These are phyloP conservation scores for Drosophila jambulina DNA, from an alignment of 1,140 invertebrate species.

Conservation along the genomic window DNA sequence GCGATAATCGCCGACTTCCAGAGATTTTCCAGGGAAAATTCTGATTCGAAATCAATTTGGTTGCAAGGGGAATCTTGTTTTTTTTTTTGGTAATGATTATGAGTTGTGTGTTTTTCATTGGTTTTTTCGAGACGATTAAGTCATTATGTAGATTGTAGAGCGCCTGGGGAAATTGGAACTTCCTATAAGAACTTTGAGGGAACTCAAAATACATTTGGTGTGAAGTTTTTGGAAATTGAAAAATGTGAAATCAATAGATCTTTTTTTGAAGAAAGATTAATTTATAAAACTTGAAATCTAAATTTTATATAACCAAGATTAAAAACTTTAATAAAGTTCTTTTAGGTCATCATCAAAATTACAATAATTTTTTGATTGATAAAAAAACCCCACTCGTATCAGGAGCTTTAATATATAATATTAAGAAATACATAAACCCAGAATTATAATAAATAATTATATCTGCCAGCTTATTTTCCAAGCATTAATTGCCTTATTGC, in stretches of 20 bases:
- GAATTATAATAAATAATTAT: neutral
- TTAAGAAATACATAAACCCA: neutral
- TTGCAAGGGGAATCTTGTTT: constrained; percentile 1
- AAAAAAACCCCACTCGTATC: too few species aligned
- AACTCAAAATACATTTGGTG: neutral
- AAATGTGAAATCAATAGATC: neutral
- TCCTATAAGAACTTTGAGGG: constrained; percentile 13
- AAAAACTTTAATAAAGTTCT: neutral
- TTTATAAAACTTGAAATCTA: neutral
- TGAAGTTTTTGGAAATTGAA: neutral
- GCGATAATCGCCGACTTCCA: constrained; percentile 2
- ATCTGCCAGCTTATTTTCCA: neutral
- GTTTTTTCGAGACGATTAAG: constrained; percentile 42
- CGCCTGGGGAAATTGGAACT: constrained; percentile 14
- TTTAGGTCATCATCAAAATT: neutral
- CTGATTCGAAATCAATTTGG: constrained; percentile 44
- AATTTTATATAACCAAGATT: neutral
- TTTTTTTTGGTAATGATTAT: constrained; percentile 25
- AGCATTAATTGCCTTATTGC: constrained; percentile 8
- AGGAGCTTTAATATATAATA: neutral
- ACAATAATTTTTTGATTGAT: neutral
- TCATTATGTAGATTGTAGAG: constrained; percentile 34
- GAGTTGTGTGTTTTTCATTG: constrained; percentile 23
- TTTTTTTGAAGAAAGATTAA: neutral
- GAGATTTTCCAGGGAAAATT: constrained; percentile 37